Evolutionary conservation across 2,113 vertebrate species (phyloP), one percentile per base, ranked within the genome.

Genomic region (Trinectes maculatus): DNA sequence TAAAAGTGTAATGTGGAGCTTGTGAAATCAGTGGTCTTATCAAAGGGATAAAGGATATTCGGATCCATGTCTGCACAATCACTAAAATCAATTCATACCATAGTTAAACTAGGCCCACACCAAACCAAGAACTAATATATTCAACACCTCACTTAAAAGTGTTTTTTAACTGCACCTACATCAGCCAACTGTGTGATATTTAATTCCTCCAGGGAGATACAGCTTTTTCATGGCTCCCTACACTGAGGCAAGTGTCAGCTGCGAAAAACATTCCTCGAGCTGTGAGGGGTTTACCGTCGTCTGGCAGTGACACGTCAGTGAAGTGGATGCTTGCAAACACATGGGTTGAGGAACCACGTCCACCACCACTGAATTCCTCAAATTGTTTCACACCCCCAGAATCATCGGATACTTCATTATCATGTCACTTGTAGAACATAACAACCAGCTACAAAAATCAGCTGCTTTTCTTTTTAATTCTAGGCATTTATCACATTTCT

Each of bases 231-330:
- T 11, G 28, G 51, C 40, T 67, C 53, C 56, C 42, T 5, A 3
- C 37, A 2, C 12, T 13, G 19, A 67, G 37, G 68, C 18, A 37
- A 34, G 48, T 33, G 57, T 74, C 73, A 70, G 74, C 66, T 72
- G 71, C 56, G 68, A 56, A 77, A 47, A 74, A 47, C 60, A 77
- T 58, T 74, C 51, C 39, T 49, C 10, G 9, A 57, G 13, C 37
- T 67, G 70, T 0, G 48, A 37, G 28, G 3, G n/a, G 9, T 63
- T 76, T 48, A 46, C 48, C 11, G 53, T 79, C 65, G 15, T 74
- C 62, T 47, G 58, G 61, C 39, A 57, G 3, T 53, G 58, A 52
- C 48, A 21, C 33, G 15, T 57, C 22, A 34, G 46, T 9, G 33
- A 46, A 28, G 24, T 3, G 51, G 52, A 71, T 6, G 22, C 28